These are phyloP conservation scores for Agapornis canus DNA, from an alignment of 2,797 vertebrate genomes.

Conservation along the genomic window DNA sequence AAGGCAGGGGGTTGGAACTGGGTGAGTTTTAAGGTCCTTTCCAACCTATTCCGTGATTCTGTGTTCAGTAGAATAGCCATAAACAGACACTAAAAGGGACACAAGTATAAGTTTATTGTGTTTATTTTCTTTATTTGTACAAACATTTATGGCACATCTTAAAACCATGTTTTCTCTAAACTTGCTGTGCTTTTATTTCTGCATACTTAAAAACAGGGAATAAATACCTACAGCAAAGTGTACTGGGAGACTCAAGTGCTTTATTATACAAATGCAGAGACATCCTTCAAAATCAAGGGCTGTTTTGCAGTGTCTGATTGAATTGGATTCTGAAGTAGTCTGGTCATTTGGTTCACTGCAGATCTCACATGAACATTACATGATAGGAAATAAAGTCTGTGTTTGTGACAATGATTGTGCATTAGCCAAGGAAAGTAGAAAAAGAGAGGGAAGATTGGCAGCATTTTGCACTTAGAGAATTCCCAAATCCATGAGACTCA, in stretches of 20 bases:
- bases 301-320: not conserved
- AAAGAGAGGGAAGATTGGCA: not conserved
- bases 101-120: not conserved
- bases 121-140: not conserved
- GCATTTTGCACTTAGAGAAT: not conserved
- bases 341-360: not conserved
- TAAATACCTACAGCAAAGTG: not conserved
- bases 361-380: not conserved
- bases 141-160: not conserved
- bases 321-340: slow-evolving; percentile 3
- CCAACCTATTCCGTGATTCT: not conserved
- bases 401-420: not conserved
- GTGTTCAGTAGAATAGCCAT: slow-evolving; percentile 10
- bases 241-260: not conserved
- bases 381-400: not conserved
- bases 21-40: not conserved
- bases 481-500: not conserved
- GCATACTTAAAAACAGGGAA: not conserved
- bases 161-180: not conserved
- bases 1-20: not conserved
- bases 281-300: slow-evolving; percentile 20
- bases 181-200: slow-evolving; percentile 26
- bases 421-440: not conserved
- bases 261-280: slow-evolving; percentile 29
- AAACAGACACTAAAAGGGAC: not conserved